Evolutionary conservation across 2,113 vertebrate genomes (phyloP).

Genomic region (Forbesichthys papilliferus): DNA sequence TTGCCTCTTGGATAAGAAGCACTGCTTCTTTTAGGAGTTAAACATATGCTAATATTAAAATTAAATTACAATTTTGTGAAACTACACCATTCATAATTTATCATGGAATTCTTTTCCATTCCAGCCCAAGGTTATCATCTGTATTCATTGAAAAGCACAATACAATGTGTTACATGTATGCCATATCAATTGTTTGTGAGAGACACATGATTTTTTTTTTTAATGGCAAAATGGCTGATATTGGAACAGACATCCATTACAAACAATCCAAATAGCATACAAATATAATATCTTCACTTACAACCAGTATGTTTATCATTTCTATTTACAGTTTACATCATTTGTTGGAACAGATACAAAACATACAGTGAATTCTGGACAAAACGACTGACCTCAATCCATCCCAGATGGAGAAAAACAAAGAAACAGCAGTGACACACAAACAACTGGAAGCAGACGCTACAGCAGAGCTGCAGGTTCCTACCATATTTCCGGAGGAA

Average conservation of each 20-base stretch:
- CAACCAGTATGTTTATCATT: too few relatives aligned
- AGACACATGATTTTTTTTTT: too few relatives aligned
- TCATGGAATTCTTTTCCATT: neutral
- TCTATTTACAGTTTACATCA: too few relatives aligned
- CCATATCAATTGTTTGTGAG: neutral
- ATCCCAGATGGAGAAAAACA: neutral
- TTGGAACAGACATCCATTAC: too few relatives aligned
- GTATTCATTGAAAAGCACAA: neutral
- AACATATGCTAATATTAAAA: neutral
- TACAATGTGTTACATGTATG: neutral
- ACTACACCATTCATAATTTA: neutral
- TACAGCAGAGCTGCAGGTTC: constrained; percentile 6
- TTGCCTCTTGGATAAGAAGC: neutral
- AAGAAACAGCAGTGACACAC: neutral
- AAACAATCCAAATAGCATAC: too few relatives aligned
- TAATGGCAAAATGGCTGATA: too few relatives aligned
- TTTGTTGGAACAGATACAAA: too few relatives aligned
- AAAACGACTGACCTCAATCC: neutral
- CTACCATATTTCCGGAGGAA: constrained; percentile 84
- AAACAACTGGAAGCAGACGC: neutral
- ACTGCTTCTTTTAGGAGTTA: neutral
- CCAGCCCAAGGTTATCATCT: neutral
- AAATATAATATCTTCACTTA: too few relatives aligned
- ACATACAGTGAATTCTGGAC: too few relatives aligned
- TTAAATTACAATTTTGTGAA: neutral